Percentiles rank a stretch among this genome's conserved stretches.
These are phyloP conservation scores for Ellobium chinense DNA, from an alignment of 2,888 invertebrate species.

Conservation along the genomic window DNA sequence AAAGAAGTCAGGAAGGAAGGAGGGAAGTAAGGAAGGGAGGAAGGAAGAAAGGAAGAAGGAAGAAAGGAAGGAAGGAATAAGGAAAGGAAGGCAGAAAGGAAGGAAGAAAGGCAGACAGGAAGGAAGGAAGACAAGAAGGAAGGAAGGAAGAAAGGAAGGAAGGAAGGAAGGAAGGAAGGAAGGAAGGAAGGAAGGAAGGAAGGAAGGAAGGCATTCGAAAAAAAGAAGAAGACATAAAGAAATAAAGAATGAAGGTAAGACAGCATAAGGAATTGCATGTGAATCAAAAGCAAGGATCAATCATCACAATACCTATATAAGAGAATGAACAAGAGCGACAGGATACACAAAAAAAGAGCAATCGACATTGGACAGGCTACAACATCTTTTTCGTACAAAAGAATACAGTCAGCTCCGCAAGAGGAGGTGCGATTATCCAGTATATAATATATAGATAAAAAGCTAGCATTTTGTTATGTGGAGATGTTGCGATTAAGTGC, in stretches of 20 bases:
- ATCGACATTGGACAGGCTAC: too few relatives aligned
- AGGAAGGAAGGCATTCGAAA: background rate
- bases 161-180: background rate
- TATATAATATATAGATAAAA: too few relatives aligned
- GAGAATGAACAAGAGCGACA: too few relatives aligned
- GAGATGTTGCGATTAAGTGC: too few relatives aligned
- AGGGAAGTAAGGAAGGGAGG: background rate
- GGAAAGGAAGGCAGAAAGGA: background rate
- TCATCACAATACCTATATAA: too few relatives aligned
- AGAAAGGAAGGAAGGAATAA: background rate
- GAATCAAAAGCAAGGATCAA: too few relatives aligned
- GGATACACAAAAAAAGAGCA: too few relatives aligned
- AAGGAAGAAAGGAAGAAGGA: background rate
- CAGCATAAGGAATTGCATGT: too few relatives aligned
- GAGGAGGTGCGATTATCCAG: too few relatives aligned
- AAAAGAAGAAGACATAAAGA: background rate
- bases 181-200: background rate
- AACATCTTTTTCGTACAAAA: too few relatives aligned
- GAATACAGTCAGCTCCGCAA: too few relatives aligned
- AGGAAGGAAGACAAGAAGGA: background rate
- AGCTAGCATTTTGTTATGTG: too few relatives aligned
- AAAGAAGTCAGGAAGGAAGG: background rate
- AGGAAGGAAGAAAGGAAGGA: background rate
- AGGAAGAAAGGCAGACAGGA: background rate
- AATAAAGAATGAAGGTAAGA: background rate